Base-by-base conservation (phyloP, 2,888 invertebrate species). In the Griposia aprilina region DNA sequence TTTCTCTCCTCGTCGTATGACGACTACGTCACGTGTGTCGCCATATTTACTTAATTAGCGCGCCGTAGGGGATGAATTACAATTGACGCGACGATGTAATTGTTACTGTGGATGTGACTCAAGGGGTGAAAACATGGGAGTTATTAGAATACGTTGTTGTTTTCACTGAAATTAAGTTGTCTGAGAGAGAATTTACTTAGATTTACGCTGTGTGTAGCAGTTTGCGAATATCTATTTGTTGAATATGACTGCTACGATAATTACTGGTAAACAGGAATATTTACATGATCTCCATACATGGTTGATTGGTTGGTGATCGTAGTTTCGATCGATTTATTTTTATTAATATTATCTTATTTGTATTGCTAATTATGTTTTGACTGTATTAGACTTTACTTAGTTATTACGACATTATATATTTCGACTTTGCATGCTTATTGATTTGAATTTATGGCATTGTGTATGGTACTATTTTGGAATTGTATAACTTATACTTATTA, bases 41-140 rank as follows among this genome's bases (percentile, higher is more conserved):
- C 75, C 79, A 84, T 84, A 84, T 84, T 84, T 86, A 83, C 83
- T 83, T 84, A 84, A 84, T 84, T 84, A 84, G 67, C 76, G 55
- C 55, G 73, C 60, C 50, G 57, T 68, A n/a, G 65, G 84, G 86
- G 83, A 79, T 86, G 86, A 78, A 83, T 86, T 71, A 86, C 84
- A 84, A 86, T 84, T 71, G 76, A 76, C 55, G 13, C 45, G 71
- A 50, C 55, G 52, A 41, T 48, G 74, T 75, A 73, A 78, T 69
- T 73, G 84, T 67, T 59, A 48, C 50, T 59, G 60, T 50, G 63
- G 57, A 81, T 59, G 67, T 3, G 52, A 41, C 41, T 26, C 13
- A 30, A 60, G 57, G 70, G 77, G 41, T 74, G 71, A n/a, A 36
- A 8, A 26, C 45, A 36, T 30, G 74, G 30, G 50, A 23, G 41